phyloP scores from a whole-genome alignment of 2,797 vertebrate genomes.

The Scleropages formosus region DNA sequence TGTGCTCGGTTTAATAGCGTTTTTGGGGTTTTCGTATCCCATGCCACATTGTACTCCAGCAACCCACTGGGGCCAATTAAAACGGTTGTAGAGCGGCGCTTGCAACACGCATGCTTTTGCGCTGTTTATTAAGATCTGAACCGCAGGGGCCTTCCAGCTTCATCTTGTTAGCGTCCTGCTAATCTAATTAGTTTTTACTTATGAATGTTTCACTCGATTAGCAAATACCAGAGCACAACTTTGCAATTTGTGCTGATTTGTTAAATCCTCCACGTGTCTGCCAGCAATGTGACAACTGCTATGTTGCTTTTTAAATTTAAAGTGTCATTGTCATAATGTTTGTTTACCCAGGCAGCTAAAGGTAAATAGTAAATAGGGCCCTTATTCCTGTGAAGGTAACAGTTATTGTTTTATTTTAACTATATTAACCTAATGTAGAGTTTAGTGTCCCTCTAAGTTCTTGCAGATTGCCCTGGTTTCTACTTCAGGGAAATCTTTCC shows the following conservation, averaged over 20 bases:
- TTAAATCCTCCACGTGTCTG: constrained; percentile 52
- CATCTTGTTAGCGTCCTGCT: constrained; percentile 70
- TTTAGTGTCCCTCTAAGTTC: too few species aligned
- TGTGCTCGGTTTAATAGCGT: constrained; percentile 38
- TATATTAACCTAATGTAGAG: too few species aligned
- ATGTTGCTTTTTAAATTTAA: neutral
- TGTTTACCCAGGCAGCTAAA: neutral
- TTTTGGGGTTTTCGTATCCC: constrained; percentile 47
- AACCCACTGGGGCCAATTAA: constrained; percentile 75
- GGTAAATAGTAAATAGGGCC: too few species aligned
- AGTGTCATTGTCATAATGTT: neutral
- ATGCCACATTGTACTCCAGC: constrained; percentile 54
- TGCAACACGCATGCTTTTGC: constrained; percentile 69
- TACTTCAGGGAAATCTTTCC: too few species aligned
- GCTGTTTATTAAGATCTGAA: constrained; percentile 75
- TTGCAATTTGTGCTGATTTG: constrained; percentile 68
- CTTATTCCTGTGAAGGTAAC: too few species aligned
- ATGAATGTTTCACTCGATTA: constrained; percentile 71
- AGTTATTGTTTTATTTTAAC: too few species aligned
- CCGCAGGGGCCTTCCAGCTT: constrained; percentile 61
- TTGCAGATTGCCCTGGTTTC: too few species aligned
- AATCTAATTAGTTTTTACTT: constrained; percentile 75
- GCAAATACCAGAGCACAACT: constrained; percentile 63
- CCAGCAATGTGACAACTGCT: neutral
- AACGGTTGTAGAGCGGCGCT: constrained; percentile 63